Conservation (phyloP, 2,113 vertebrate genomes). For the Rynchops niger region DNA sequence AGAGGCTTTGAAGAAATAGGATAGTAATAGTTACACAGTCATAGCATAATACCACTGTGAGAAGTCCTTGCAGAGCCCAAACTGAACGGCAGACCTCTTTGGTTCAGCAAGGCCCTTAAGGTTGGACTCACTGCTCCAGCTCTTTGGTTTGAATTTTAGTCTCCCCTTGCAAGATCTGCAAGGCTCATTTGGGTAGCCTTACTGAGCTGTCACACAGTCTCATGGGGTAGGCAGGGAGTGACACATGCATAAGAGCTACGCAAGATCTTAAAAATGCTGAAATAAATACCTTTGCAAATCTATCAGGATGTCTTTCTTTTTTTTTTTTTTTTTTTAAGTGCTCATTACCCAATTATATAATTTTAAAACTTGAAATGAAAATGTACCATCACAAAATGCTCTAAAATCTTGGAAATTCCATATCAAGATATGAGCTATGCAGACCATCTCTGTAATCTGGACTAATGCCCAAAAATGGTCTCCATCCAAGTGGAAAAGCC, state of each 20-base stretch:
- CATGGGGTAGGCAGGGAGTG: not conserved
- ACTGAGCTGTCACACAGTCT: not conserved
- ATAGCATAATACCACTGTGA: rapidly evolving
- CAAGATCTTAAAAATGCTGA: not conserved
- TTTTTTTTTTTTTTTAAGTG: not conserved
- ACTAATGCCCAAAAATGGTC: not conserved
- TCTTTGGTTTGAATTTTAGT: not conserved
- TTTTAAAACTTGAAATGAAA: not conserved
- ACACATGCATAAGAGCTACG: not conserved
- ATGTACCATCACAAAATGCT: not conserved
- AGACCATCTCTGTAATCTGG: not conserved
- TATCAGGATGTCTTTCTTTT: rapidly evolving
- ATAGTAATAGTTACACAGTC: not conserved
- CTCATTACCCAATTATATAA: not conserved
- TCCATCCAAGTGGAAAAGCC: not conserved
- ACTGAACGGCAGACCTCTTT: too few relatives aligned
- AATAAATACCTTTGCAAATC: not conserved
- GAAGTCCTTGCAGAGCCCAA: not conserved
- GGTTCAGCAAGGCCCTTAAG: not conserved
- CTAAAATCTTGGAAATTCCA: not conserved
- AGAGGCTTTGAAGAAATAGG: not conserved
- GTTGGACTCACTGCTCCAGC: not conserved
- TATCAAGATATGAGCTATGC: not conserved
- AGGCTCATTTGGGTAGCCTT: not conserved
- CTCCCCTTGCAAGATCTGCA: not conserved